A percentile compares a stretch with the other conserved stretches of the same genome.
Conservation (phyloP, 2,888 invertebrate species). For the Tenodera sinensis region DNA sequence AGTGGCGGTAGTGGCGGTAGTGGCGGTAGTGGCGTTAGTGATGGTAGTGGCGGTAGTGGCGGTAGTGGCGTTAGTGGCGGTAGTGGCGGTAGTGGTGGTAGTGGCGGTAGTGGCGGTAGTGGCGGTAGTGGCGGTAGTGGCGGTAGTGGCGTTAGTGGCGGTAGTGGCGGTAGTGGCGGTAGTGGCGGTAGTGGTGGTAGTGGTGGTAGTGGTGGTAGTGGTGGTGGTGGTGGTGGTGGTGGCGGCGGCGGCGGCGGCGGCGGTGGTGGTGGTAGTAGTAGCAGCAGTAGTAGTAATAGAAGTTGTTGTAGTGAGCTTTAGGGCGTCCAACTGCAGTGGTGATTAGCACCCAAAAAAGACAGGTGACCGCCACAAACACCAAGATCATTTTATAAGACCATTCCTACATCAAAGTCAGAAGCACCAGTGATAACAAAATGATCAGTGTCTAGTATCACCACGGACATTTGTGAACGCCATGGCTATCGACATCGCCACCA, state of each 20-base stretch:
- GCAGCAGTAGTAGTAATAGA: background rate
- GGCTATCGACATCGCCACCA: too few relatives aligned
- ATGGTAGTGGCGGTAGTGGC: background rate
- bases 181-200: background rate
- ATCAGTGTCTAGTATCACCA: too few relatives aligned
- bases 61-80: background rate
- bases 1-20: background rate
- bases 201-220: background rate
- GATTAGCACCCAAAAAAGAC: too few relatives aligned
- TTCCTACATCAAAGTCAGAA: too few relatives aligned
- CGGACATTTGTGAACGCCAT: too few relatives aligned
- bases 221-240: background rate
- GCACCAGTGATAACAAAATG: too few relatives aligned
- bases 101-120: background rate
- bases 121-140: background rate
- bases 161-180: background rate
- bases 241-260: background rate
- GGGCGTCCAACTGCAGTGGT: too few relatives aligned
- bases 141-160: background rate
- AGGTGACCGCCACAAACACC: too few relatives aligned
- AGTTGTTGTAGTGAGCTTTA: background rate
- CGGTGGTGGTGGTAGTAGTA: background rate
- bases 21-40: background rate
- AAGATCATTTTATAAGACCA: too few relatives aligned
- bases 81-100: background rate